phyloP scores from a whole-genome alignment of 2,888 invertebrate species.

The Meganola albula region DNA sequence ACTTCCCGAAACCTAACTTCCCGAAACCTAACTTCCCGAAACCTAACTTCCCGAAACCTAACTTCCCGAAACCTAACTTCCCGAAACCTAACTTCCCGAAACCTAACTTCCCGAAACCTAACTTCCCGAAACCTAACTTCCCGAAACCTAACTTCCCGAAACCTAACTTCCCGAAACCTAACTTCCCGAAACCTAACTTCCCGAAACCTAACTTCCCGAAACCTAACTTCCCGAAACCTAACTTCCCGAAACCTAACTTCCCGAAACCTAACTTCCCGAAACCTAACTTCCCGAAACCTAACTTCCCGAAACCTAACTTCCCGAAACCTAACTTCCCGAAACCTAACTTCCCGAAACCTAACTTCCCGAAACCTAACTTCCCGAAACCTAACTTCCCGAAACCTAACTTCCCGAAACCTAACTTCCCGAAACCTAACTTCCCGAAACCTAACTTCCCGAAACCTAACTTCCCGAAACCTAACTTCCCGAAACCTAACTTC shows the following conservation, averaged over 20 bases:
- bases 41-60: not conserved
- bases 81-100: not conserved
- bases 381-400: conserved; percentile 29
- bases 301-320: conserved; percentile 14
- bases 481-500: conserved; percentile 19
- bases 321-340: conserved; percentile 14
- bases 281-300: conserved; percentile 25
- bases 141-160: conserved; percentile 18
- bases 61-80: not conserved
- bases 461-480: conserved; percentile 18
- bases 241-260: conserved; percentile 26
- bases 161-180: conserved; percentile 20
- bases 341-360: conserved; percentile 18
- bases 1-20: not conserved
- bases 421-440: conserved; percentile 13
- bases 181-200: conserved; percentile 9
- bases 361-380: conserved; percentile 24
- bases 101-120: not conserved
- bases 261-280: conserved; percentile 28
- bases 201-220: conserved; percentile 8
- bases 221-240: conserved; percentile 18
- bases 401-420: conserved; percentile 29
- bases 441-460: conserved; percentile 2
- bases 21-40: not conserved
- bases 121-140: conserved; percentile 9